Evolutionary conservation across 2,888 invertebrate genomes (phyloP).

Genomic region (Trichogramma evanescens): DNA sequence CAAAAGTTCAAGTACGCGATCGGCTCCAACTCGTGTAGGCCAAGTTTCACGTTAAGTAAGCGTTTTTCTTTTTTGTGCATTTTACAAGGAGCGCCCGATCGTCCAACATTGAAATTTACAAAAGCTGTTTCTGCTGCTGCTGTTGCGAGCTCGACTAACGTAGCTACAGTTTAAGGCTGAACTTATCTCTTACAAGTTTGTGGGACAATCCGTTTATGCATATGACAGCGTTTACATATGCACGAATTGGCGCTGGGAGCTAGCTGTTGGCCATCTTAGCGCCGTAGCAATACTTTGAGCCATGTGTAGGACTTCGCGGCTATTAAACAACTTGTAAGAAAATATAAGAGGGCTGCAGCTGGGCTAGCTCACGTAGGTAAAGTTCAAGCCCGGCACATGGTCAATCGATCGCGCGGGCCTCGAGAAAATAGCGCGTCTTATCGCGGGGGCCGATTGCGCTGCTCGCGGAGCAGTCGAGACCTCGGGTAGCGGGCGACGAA

Average conservation of each 20-base stretch:
- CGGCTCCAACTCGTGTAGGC: slow-evolving; percentile 1
- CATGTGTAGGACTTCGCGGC: slow-evolving; percentile 38
- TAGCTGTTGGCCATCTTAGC: too few species aligned
- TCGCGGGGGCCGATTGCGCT: too few species aligned
- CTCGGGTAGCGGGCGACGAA: neutral
- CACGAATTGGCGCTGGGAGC: slow-evolving; percentile 26
- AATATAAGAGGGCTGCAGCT: slow-evolving; percentile 33
- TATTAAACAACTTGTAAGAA: slow-evolving; percentile 30
- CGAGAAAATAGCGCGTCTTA: too few species aligned
- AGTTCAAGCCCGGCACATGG: slow-evolving; percentile 39
- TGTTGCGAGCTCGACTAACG: too few species aligned
- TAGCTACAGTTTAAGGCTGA: slow-evolving; percentile 31
- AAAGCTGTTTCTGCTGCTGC: too few species aligned
- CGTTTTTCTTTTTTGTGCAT: neutral
- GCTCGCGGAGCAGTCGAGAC: neutral
- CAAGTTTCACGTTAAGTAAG: slow-evolving; percentile 20
- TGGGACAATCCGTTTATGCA: slow-evolving; percentile 48
- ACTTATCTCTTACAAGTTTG: slow-evolving; percentile 47
- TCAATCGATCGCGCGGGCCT: neutral
- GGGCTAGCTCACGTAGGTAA: slow-evolving; percentile 29
- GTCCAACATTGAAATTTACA: too few species aligned
- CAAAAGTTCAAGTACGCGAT: too few species aligned
- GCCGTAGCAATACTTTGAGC: slow-evolving; percentile 25
- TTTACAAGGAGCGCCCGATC: neutral
- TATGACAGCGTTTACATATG: slow-evolving; percentile 33